Conservation (phyloP, 1,140 invertebrate genomes). For the Cheumatopsyche charites region DNA sequence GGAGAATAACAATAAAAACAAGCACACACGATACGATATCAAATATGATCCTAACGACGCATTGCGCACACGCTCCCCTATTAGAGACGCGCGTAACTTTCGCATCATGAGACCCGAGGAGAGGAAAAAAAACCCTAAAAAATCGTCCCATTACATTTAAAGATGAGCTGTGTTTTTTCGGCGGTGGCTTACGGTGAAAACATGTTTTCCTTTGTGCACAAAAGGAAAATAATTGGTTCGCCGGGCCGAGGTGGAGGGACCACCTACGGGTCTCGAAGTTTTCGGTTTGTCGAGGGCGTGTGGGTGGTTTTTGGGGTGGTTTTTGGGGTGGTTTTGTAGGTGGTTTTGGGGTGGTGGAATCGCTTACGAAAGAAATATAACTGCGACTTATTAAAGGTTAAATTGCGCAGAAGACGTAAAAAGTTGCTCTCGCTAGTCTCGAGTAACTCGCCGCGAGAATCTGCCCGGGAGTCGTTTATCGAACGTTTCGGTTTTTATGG, state of each 20-base stretch:
- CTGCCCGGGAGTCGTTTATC: no score
- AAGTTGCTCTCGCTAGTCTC: no score
- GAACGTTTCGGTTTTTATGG: no score
- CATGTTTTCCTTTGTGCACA: slow-evolving; percentile 35
- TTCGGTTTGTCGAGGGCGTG: no score
- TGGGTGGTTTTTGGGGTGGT: not conserved
- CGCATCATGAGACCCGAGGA: no score
- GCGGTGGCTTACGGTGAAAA: slow-evolving; percentile 26
- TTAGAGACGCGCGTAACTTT: no score
- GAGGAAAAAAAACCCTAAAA: no score
- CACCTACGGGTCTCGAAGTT: not conserved
- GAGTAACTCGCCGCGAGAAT: no score
- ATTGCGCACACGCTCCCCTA: no score
- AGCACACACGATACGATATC: no score
- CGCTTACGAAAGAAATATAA: slow-evolving; percentile 29
- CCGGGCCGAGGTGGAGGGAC: not conserved
- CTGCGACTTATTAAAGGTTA: slow-evolving; percentile 27
- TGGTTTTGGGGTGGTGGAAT: not conserved
- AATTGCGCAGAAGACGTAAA: slow-evolving; percentile 16
- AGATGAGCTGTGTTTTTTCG: slow-evolving; percentile 24
- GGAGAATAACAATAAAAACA: no score
- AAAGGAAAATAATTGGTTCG: slow-evolving; percentile 37
- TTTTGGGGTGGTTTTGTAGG: not conserved
- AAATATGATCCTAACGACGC: no score
- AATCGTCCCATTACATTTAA: slow-evolving; percentile 32